A percentile compares a stretch with the other conserved stretches of the same genome.
phyloP scores from a whole-genome alignment of 1,140 invertebrate species.

The Riptortus pedestris region DNA sequence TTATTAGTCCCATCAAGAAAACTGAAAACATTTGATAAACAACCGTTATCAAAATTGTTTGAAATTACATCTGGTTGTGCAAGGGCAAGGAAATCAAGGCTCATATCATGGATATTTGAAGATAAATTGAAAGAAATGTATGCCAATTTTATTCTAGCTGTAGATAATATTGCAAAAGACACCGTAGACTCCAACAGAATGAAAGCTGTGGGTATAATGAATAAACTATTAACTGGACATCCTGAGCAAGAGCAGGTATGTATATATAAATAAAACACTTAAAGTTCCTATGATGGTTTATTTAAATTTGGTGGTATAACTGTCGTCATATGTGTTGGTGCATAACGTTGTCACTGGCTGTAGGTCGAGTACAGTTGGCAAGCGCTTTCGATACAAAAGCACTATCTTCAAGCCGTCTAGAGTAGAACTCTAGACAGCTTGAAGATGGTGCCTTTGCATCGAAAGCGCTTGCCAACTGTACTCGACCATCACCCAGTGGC shows the following conservation, averaged over 20 bases:
- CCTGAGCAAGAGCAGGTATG: slow-evolving; percentile 76
- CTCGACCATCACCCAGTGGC: too few species aligned
- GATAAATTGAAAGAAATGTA: slow-evolving; percentile 70
- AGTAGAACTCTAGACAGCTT: too few species aligned
- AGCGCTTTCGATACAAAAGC: too few species aligned
- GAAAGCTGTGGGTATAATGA: slow-evolving; percentile 66
- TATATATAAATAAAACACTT: too few species aligned
- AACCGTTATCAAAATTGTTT: slow-evolving; percentile 39
- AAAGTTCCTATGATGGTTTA: background rate
- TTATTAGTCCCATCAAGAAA: slow-evolving; percentile 62
- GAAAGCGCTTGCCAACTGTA: too few species aligned
- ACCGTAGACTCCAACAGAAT: slow-evolving; percentile 68
- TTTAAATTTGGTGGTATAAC: background rate
- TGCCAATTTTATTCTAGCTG: slow-evolving; percentile 52
- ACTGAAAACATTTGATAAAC: slow-evolving; percentile 60
- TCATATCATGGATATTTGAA: slow-evolving; percentile 66
- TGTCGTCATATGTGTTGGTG: background rate
- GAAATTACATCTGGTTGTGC: slow-evolving; percentile 34
- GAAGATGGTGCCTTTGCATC: too few species aligned
- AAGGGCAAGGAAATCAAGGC: slow-evolving; percentile 38
- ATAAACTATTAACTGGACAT: slow-evolving; percentile 66
- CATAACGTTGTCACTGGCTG: background rate
- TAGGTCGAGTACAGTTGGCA: too few species aligned
- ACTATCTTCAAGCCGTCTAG: too few species aligned
- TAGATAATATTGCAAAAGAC: slow-evolving; percentile 54